Base-by-base conservation (phyloP, 2,113 vertebrate genomes). In the Eretmochelys imbricata region DNA sequence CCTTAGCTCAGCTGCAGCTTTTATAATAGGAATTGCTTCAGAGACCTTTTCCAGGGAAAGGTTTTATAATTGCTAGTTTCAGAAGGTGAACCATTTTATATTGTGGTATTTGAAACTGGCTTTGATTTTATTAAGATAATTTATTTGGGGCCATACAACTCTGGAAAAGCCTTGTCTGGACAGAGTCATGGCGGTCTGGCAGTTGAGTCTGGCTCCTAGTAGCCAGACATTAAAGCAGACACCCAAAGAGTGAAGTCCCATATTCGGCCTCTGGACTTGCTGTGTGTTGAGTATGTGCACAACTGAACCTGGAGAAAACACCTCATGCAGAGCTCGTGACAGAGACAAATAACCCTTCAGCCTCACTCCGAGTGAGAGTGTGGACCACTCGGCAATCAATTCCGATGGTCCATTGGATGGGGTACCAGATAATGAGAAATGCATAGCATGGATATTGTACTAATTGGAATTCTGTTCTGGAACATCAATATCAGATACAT, bases 141-240 rank as follows among this genome's bases (percentile, higher is more conserved):
- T 51, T 55, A 29, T 27, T 50, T 92, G 82, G 54, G 46, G 17
- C 84, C 2, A 42, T 95, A 84, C 78, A 93, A 0, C 57, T 92
- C 76, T 89, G 62, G 46, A 48, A 95, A 91, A 93, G 72, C 79
- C 96, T 95, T 91, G 93, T 87, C 93, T 97, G 97, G 93, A 96
- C 65, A 82, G 75, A 69, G 17, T 89, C 19, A 1, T 35, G 81
- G 90, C 93, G 93, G 86, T 97, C 93, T 97, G 95, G 95, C 95
- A 95, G 42, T 48, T 76, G 12, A 89, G 27, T 55, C 75, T 48
- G 3, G 88, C 90, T 90, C 85, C 82, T 48, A 91, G 59, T 38
- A 85, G 91, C 57, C 53, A 90, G 92, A 94, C 0, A 1, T 24
- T 54, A 50, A 80, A 42, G 79, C 51, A 82, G 86, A 95, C 50